phyloP scores from a whole-genome alignment of 2,797 vertebrate genomes.

The Gorsachius magnificus region DNA sequence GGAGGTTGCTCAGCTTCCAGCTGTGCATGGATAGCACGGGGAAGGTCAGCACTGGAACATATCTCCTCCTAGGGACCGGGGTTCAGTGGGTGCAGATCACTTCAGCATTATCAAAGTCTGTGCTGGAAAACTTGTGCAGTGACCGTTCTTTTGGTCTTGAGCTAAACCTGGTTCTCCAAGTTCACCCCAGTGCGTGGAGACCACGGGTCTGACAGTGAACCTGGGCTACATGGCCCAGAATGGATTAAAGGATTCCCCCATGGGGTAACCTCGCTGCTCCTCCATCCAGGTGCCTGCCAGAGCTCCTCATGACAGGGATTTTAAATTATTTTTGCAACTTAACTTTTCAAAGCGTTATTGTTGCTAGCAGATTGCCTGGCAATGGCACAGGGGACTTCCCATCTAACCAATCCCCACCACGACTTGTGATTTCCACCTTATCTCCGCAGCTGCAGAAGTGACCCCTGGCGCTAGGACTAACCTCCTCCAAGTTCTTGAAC shows the following conservation, averaged over 20 bases:
- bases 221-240: not conserved
- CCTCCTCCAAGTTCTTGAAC: constrained; percentile 79
- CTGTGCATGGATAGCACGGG: not conserved
- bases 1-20: not conserved
- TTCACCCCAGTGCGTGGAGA: not conserved
- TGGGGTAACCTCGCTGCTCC: not conserved
- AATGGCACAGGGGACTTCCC: not conserved
- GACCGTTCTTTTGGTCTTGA: not conserved
- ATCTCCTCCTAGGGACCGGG: not conserved
- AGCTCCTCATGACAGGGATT: not conserved
- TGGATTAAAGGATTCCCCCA: not conserved
- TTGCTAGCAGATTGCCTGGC: not conserved
- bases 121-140: not conserved
- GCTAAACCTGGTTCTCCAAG: not conserved
- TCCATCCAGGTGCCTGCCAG: not conserved
- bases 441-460: not conserved
- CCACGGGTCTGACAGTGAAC: not conserved
- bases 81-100: not conserved
- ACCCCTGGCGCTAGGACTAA: constrained; percentile 42
- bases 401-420: not conserved
- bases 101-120: not conserved
- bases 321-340: not conserved
- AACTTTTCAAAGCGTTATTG: not conserved
- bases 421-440: not conserved
- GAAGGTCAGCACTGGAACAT: not conserved